phyloP scores from a whole-genome alignment of 2,113 vertebrate species.

The Silurus meridionalis region DNA sequence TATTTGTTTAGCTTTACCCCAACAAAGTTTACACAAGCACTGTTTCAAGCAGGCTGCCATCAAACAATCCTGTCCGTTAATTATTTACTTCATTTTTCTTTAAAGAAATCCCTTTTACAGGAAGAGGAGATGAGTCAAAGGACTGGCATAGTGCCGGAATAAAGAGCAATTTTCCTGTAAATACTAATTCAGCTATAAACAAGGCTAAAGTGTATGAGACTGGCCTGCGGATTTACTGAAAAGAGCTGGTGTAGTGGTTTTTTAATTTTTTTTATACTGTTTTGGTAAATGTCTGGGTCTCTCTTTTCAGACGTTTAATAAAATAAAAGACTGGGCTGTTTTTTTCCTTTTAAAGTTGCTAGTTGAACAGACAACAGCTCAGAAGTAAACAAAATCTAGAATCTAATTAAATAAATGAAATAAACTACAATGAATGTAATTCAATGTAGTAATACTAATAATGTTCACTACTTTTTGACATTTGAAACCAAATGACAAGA shows the following conservation, averaged over 20 bases:
- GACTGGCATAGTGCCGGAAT: conserved; percentile 14
- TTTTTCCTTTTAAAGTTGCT: not conserved
- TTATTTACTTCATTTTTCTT: not conserved
- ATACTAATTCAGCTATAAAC: conserved; percentile 36
- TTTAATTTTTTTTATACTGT: not conserved
- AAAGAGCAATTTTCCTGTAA: conserved; percentile 52
- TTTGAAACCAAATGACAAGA: not conserved
- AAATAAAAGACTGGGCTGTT: not conserved
- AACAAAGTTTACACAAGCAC: not conserved
- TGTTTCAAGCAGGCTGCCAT: not conserved
- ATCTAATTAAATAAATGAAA: too few species aligned
- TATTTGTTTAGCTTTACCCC: not conserved
- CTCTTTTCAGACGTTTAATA: conserved; percentile 27
- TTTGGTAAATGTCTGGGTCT: conserved; percentile 28
- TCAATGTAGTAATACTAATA: not conserved
- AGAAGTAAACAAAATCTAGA: not conserved
- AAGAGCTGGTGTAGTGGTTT: conserved; percentile 28
- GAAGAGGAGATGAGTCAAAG: conserved; percentile 30
- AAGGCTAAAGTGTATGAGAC: conserved; percentile 8
- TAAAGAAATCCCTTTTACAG: conserved; percentile 24
- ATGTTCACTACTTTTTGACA: not conserved
- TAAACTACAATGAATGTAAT: too few species aligned
- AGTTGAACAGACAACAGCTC: conserved; percentile 9
- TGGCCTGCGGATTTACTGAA: conserved; percentile 13
- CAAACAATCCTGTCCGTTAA: not conserved